phyloP scores from a whole-genome alignment of 2,113 vertebrate species.

The Cyrtonyx montezumae region DNA sequence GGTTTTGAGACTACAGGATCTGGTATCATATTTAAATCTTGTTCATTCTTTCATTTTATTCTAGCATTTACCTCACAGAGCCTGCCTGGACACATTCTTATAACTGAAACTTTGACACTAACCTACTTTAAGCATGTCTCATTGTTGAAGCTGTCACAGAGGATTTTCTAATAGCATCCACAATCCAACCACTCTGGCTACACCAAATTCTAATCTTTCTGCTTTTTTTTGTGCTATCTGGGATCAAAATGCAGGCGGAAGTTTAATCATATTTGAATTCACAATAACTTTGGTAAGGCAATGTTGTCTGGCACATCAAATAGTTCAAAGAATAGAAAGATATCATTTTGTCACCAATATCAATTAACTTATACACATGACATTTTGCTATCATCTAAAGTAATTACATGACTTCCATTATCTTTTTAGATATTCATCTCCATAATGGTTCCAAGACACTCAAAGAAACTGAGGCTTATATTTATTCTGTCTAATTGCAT shows the following conservation, averaged over 20 bases:
- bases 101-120: background rate
- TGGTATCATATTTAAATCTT: background rate
- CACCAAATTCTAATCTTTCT: background rate
- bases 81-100: background rate
- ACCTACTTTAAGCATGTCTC: background rate
- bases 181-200: background rate
- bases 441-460: background rate
- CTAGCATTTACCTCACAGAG: background rate
- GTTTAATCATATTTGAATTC: constrained; percentile 12
- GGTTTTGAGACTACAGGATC: background rate
- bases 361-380: background rate
- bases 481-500: background rate
- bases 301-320: background rate
- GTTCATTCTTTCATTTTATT: background rate
- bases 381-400: background rate
- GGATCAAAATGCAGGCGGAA: background rate
- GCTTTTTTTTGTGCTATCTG: background rate
- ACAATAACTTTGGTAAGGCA: background rate
- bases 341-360: background rate
- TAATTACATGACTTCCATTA: background rate
- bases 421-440: background rate
- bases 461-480: background rate
- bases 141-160: background rate
- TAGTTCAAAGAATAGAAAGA: background rate
- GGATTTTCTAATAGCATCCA: background rate